phyloP scores from a whole-genome alignment of 1,140 invertebrate genomes.

The Andricus grossulariae region DNA sequence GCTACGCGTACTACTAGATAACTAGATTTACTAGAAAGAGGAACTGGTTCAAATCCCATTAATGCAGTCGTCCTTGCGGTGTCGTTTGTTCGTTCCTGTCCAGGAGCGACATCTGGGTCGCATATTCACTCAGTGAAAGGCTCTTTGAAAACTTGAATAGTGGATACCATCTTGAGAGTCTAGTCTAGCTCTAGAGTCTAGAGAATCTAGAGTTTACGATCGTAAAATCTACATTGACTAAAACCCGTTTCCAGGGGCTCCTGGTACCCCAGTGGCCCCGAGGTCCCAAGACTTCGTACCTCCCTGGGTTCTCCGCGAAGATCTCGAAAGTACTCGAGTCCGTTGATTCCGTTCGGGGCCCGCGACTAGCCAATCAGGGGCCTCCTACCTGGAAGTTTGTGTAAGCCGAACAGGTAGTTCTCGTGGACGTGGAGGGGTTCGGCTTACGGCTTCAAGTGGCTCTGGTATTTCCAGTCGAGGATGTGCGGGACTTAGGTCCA shows the following conservation, averaged over 20 bases:
- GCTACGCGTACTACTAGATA: too few species aligned
- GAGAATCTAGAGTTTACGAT: neutral
- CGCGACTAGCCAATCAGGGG: slow-evolving; percentile 28
- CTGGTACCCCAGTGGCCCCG: neutral
- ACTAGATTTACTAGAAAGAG: too few species aligned
- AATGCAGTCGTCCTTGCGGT: neutral
- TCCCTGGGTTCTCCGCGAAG: slow-evolving; percentile 9
- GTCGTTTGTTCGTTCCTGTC: neutral
- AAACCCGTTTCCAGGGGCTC: neutral
- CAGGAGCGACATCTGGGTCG: slow-evolving; percentile 19
- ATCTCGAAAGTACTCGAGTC: slow-evolving; percentile 43
- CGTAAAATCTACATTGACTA: neutral
- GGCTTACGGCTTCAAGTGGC: slow-evolving; percentile 55
- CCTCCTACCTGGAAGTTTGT: slow-evolving; percentile 41
- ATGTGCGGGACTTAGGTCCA: slow-evolving; percentile 63
- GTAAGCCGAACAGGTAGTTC: slow-evolving; percentile 4
- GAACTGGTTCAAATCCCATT: too few species aligned
- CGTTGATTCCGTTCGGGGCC: slow-evolving; percentile 34
- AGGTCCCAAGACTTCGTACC: slow-evolving; percentile 8
- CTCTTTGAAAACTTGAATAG: too few species aligned
- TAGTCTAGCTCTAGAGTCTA: too few species aligned
- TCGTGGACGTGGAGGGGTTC: neutral
- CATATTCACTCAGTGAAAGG: neutral
- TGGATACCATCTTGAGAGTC: neutral
- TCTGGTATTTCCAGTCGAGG: slow-evolving; percentile 68